These are phyloP conservation scores for Simalia tracyae DNA, from an alignment of 2,797 vertebrate species.

Conservation along the genomic window DNA sequence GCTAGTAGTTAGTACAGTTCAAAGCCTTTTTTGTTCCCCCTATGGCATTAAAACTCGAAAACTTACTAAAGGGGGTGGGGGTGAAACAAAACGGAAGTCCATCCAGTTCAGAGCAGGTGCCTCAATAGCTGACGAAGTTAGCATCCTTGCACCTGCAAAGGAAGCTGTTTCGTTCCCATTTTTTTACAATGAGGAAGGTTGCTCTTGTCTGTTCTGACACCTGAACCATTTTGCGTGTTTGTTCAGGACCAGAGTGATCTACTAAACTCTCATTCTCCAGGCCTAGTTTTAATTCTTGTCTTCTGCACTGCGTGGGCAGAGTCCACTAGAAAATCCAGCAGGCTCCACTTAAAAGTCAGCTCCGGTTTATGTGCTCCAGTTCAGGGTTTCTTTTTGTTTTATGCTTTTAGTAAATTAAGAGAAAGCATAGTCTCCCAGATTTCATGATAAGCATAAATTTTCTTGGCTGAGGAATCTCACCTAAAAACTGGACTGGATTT, in stretches of 20 bases:
- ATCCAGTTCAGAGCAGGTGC: background rate
- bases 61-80: background rate
- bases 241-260: background rate
- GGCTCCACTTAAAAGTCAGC: background rate
- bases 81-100: background rate
- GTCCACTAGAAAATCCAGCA: background rate
- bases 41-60: background rate
- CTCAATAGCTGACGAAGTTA: background rate
- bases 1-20: background rate
- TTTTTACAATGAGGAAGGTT: background rate
- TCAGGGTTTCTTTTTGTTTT: background rate
- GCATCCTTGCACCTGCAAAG: background rate
- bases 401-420: slow-evolving; percentile 17
- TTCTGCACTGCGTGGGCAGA: background rate
- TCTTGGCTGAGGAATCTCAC: background rate
- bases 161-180: background rate
- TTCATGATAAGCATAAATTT: background rate
- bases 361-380: background rate
- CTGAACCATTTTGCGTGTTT: background rate
- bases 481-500: slow-evolving; percentile 11
- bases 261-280: background rate
- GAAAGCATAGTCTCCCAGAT: background rate
- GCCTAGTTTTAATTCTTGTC: background rate
- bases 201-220: background rate
- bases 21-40: background rate